Base-by-base conservation (phyloP, 2,113 vertebrate species). In the Myiagra hebetior region DNA sequence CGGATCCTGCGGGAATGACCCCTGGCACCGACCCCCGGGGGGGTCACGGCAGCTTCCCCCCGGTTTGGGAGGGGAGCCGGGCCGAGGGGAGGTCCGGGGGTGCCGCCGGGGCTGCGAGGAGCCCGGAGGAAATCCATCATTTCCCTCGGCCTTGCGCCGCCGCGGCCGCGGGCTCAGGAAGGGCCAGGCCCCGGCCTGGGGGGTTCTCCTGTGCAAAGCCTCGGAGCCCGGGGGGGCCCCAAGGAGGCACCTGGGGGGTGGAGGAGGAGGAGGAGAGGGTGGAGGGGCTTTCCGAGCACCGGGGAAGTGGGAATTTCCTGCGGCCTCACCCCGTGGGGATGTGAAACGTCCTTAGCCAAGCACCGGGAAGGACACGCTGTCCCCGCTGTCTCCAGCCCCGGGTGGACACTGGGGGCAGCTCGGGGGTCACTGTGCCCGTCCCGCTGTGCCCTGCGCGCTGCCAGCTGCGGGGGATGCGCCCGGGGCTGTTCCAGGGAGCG, bases 231-330 rank as follows among this genome's bases (percentile, higher is more conserved):
- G 75, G 50, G 14, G 14, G 80, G 88, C 41, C 37, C 53, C 7
- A 6, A 4, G 68, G 70, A 64, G 57, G 50, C 33, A 1, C 39
- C 77, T 52, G 89, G 0, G 0, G 4, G 56, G 9, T 7, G 85
- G 62, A 59, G 49, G 35, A 79, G 67, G 33, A 79, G 41, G 35
- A 64, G 42, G 30, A 56, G 47, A 31, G 53, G 28, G 46, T 1
- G 55, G 20, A 26, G 67, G 62, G 30, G 17, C 60, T 89, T 68
- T 60, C 70, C 76, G 4, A 53, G 80, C 84, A 33, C 31, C 1
- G 22, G 27, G 27, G 37, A 85, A 90, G 75, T 39, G 92, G 81
- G 80, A 73, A 93, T 94, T 95, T 95, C 94, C 92, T 91, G 90
- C 76, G 64, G 53, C 47, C 81, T 73, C 73, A 31, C 33, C 62